phyloP scores from a whole-genome alignment of 2,797 vertebrate species.

The Phataginus tetradactyla region DNA sequence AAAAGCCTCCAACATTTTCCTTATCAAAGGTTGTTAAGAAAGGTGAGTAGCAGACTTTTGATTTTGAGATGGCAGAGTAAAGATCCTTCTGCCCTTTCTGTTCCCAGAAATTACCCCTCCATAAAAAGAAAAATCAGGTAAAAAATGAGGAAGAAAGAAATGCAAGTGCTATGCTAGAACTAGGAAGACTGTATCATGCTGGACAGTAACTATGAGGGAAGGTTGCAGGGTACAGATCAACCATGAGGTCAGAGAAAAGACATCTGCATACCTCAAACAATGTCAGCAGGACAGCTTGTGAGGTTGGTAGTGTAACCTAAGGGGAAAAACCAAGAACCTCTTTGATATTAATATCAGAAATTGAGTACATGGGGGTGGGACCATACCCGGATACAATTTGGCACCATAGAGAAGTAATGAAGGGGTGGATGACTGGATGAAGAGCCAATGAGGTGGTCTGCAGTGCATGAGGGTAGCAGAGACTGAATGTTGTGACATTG shows the following conservation, averaged over 20 bases:
- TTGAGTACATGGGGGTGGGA: too few species aligned
- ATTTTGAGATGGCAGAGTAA: conserved; percentile 50
- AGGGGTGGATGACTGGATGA: neutral
- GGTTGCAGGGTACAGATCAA: neutral
- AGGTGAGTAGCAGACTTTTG: conserved; percentile 68
- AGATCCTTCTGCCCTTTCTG: conserved; percentile 38
- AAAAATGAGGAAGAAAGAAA: neutral
- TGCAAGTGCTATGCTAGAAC: neutral
- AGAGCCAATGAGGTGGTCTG: neutral
- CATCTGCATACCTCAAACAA: neutral
- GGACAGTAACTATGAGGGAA: neutral
- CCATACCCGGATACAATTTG: neutral
- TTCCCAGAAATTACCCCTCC: conserved; percentile 40
- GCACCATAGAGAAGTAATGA: neutral
- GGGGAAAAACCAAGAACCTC: neutral
- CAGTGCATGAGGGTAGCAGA: neutral
- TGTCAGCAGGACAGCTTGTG: neutral
- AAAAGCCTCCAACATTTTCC: conserved; percentile 64
- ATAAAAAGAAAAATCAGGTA: conserved; percentile 10
- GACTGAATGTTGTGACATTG: neutral
- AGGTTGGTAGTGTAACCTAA: neutral
- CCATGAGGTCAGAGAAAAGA: neutral
- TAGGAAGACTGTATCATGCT: neutral
- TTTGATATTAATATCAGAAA: neutral
- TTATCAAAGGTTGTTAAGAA: conserved; percentile 69